Base-by-base conservation (phyloP, 2,888 invertebrate genomes). In the Plagiodera versicolora region DNA sequence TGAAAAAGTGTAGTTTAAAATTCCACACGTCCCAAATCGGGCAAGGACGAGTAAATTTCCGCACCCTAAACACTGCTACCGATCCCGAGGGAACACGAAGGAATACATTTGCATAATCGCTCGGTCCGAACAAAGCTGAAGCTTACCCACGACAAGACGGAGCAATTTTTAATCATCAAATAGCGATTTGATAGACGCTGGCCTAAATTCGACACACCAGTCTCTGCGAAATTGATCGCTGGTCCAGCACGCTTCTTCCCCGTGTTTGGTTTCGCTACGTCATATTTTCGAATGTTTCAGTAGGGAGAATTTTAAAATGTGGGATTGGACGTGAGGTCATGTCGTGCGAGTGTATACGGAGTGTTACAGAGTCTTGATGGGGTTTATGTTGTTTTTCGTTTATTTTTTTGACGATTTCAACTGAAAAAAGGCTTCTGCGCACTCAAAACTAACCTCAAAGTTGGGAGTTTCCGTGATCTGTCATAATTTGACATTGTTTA, bases 161-260 rank as follows among this genome's bases (percentile, higher is more conserved):
- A 35, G 55, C 60, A 57, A 66, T 66, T 64, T 64, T 64, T 64
- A 60, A 61, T 62, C 64, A 62, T 66, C 56, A 66, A 66, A 66
- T 62, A 58, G 62, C 58, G 62, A 66, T 66, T 66, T 59, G 52
- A 56, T 61, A 39, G 64, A 53, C 60, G 60, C 56, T 52, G 35
- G 39, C 50, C 44, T 51, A 45, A 55, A 66, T 66, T 66, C 64
- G 66, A 60, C 57, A 66, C 62, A 60, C 63, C 63, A 58, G 51
- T n/a, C 46, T 52, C 58, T 35, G n/a, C 17, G 18, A 30, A 56
- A 53, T 44, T 44, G 35, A 47, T 56, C 17, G 49, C 49, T 32
- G 45, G 52, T 44, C 32, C 45, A 35, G 35, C 24, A 48, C 58
- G 11, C 19, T 19, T 16, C 52, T 39, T 19, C 52, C 39, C 14